These are phyloP conservation scores for Triplophysa tibetana DNA, from an alignment of 2,113 vertebrate species.

Conservation along the genomic window DNA sequence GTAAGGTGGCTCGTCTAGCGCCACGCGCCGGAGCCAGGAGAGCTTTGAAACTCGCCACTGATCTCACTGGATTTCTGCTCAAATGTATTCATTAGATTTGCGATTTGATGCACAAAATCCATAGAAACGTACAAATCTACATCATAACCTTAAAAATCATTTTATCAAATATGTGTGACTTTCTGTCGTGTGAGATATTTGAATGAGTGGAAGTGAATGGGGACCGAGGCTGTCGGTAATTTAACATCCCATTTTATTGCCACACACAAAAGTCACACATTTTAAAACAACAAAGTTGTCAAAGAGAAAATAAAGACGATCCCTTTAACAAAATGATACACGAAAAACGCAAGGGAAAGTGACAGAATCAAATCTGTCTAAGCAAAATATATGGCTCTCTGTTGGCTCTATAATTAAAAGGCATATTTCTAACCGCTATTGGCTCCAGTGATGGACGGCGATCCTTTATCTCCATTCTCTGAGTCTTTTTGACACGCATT, in stretches of 20 bases:
- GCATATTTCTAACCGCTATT: neutral
- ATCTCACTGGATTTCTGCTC: neutral
- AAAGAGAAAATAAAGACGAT: no score
- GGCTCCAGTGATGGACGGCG: neutral
- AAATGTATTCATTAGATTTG: neutral
- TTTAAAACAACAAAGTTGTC: no score
- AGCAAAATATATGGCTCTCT: neutral
- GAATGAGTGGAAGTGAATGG: no score
- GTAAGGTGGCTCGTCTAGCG: neutral
- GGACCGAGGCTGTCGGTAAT: no score
- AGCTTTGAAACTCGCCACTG: neutral
- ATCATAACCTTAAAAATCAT: no score
- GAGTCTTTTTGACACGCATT: conserved; percentile 74
- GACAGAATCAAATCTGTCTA: neutral
- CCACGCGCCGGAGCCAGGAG: conserved; percentile 11
- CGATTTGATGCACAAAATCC: neutral
- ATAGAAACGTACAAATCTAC: neutral
- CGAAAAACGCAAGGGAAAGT: neutral
- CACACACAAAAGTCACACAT: no score
- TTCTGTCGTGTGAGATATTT: no score
- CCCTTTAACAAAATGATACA: no score
- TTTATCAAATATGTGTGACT: no score
- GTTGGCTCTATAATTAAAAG: neutral
- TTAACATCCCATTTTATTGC: no score
- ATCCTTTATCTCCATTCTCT: conserved; percentile 46